These are phyloP conservation scores for Dipus sagitta DNA, from an alignment of 2,797 vertebrate species.

Conservation along the genomic window DNA sequence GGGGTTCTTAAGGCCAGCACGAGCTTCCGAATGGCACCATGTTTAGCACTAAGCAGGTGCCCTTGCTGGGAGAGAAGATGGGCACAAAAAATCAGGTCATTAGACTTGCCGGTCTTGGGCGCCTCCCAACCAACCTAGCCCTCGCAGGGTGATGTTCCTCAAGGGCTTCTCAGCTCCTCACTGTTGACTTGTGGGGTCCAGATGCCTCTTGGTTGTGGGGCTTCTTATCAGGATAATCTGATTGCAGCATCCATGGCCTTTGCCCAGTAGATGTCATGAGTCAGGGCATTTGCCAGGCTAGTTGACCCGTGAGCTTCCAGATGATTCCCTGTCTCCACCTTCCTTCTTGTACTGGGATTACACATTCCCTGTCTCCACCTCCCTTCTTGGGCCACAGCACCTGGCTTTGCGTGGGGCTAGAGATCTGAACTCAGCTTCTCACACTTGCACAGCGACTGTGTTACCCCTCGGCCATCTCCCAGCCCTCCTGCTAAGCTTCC, in stretches of 20 bases:
- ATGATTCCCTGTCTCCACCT: no score
- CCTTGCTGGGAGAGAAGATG: background rate
- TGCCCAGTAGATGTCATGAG: background rate
- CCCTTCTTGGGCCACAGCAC: no score
- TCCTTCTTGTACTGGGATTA: no score
- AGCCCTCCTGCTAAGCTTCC: no score
- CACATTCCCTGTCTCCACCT: no score
- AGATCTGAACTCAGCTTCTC: no score
- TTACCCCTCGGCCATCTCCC: no score
- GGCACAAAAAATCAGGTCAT: background rate
- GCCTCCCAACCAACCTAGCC: background rate
- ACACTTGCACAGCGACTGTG: no score
- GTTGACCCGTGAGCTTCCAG: no score
- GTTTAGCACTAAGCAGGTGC: background rate
- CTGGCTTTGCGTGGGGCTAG: no score
- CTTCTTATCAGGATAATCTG: fast-evolving
- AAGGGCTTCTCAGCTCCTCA: background rate
- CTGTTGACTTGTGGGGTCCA: background rate
- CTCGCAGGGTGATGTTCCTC: background rate
- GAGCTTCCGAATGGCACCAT: background rate
- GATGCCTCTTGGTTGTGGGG: fast-evolving
- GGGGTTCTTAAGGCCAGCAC: no score
- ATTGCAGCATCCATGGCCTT: background rate
- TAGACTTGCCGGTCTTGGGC: background rate
- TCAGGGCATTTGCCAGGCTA: no score